Evolutionary conservation across 2,888 invertebrate species (phyloP), one percentile per base, ranked within the genome.

Genomic region (Lithophane semibrunnea): DNA sequence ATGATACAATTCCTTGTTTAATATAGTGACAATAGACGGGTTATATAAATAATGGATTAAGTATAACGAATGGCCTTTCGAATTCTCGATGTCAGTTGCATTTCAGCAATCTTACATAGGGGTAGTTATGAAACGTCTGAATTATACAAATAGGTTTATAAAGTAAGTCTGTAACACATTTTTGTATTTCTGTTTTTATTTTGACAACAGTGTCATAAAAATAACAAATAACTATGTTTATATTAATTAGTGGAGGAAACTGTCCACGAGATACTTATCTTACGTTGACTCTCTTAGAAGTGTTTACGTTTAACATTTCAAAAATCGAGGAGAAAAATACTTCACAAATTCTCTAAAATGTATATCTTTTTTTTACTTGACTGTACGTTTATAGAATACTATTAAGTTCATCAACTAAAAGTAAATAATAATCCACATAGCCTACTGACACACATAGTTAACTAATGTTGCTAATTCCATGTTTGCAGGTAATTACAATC

Each of bases 401-500:
- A n/a, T 18, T n/a, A 63, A 82, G 13, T 63, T 68, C 68, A 69
- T 69, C 16, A 64, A 72, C 3, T 54, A 24, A 75, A 37, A 64
- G 44, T 58, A 47, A 70, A 76, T 63, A 65, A 67, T 68, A 21
- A 24, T 44, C 12, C 8, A 74, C 60, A 49, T 18, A 12, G 37
- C 44, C 56, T 24, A 77, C 66, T 79, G 70, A 70, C 49, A 65
- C 37, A 73, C 73, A 52, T 47, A 65, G 7, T 73, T 65, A 75
- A 80, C 67, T 86, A 78, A 88, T 73, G 65, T 67, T 24, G 0
- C 60, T 73, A 77, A 75, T 84, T 77, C 73, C 80, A 67, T 86
- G 69, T 80, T 85, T 67, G 21, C 87, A 88, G 87, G 88, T 87
- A 86, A 88, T 85, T 71, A 80, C 65, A 68, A 84, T 77, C 70